Conservation (phyloP, 2,888 invertebrate genomes). For the Agrilus cyanescens region DNA sequence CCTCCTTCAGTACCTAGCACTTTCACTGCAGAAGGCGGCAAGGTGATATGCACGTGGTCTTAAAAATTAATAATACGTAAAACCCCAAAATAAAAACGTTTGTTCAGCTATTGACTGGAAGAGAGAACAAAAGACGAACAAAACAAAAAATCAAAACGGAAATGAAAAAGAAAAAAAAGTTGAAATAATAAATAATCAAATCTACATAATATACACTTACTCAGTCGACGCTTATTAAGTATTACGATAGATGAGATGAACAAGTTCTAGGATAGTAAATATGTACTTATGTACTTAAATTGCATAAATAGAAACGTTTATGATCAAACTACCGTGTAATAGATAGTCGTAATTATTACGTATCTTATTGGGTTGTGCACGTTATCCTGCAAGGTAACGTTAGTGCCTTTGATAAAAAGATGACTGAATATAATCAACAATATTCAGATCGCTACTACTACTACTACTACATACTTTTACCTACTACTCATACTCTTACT, state of each 20-base stretch:
- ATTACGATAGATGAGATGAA: too few species aligned
- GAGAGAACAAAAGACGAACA: slow-evolving; percentile 1
- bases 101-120: neutral
- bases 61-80: too few species aligned
- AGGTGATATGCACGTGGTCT: too few species aligned
- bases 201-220: neutral
- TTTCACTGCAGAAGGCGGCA: slow-evolving; percentile 3
- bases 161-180: neutral
- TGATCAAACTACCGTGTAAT: slow-evolving; percentile 15
- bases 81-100: neutral
- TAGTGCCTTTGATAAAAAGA: slow-evolving; percentile 31
- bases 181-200: neutral
- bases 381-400: slow-evolving; percentile 29
- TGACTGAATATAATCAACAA: too few species aligned
- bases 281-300: slow-evolving; percentile 30
- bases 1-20: slow-evolving; percentile 33
- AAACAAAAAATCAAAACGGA: neutral
- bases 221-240: neutral
- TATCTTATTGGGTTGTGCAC: slow-evolving; percentile 31
- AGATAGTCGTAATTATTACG: slow-evolving; percentile 35
- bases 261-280: too few species aligned
- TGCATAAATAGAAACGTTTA: slow-evolving; percentile 31
- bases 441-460: too few species aligned
- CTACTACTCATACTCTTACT: too few species aligned
- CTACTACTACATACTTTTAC: too few species aligned